A percentile compares a stretch with the other conserved stretches of the same genome.
phyloP scores from a whole-genome alignment of 2,888 invertebrate species.

The Digitonthophagus gazella region DNA sequence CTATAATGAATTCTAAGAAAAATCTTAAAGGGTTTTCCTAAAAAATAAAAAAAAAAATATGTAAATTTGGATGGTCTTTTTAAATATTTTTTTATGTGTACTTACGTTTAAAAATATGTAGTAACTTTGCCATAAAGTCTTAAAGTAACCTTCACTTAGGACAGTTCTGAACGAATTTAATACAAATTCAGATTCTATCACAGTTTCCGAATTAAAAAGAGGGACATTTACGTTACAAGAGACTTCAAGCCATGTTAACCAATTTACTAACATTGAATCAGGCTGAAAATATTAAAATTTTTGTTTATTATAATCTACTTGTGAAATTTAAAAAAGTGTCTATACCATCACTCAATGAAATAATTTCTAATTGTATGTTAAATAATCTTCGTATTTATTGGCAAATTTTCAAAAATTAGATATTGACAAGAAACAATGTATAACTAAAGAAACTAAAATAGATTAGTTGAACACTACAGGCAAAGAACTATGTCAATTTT shows the following conservation, averaged over 20 bases:
- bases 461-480: too few species aligned
- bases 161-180: constrained; percentile 54
- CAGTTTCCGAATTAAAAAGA: constrained; percentile 31
- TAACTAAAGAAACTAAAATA: too few species aligned
- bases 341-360: too few species aligned
- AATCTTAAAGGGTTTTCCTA: constrained; percentile 63
- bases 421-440: too few species aligned
- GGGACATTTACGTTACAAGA: constrained; percentile 37
- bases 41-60: constrained; percentile 37
- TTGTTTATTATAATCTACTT: too few species aligned
- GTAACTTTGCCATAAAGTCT: constrained; percentile 64
- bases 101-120: constrained; percentile 69
- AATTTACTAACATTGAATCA: constrained; percentile 60
- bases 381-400: too few species aligned
- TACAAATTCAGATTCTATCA: constrained; percentile 36
- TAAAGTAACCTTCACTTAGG: constrained; percentile 57
- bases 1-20: constrained; percentile 43
- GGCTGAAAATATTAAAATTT: constrained; percentile 51
- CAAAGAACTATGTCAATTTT: too few species aligned
- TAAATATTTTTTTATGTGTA: constrained; percentile 22
- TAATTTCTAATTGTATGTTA: too few species aligned
- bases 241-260: constrained; percentile 60
- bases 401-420: too few species aligned
- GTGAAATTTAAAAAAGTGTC: too few species aligned
- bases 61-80: constrained; percentile 7